Evolutionary conservation across 2,888 invertebrate genomes (phyloP).

Genomic region (Antitype chi): DNA sequence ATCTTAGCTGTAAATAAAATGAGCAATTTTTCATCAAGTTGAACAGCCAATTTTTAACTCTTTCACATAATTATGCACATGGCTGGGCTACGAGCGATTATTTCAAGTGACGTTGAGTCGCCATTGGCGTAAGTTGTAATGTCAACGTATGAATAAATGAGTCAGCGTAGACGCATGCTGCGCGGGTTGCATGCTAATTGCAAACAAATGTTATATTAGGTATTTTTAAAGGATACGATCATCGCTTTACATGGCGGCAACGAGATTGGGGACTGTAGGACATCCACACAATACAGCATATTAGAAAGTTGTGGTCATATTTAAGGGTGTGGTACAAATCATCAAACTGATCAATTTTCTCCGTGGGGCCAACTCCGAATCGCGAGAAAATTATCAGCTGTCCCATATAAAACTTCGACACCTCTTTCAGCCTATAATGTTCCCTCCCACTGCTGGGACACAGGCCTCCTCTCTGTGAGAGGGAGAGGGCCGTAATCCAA

Average conservation of each 20-base stretch:
- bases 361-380: neutral
- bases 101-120: constrained; percentile 62
- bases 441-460: too few species aligned
- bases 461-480: too few species aligned
- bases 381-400: neutral
- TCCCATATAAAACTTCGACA: neutral
- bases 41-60: constrained; percentile 23
- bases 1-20: constrained; percentile 19
- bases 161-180: constrained; percentile 62
- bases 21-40: neutral
- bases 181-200: constrained; percentile 65
- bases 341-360: neutral
- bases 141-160: constrained; percentile 68
- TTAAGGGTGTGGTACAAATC: neutral
- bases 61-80: constrained; percentile 34
- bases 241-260: constrained; percentile 56
- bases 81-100: constrained; percentile 24
- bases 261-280: constrained; percentile 48
- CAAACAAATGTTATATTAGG: constrained; percentile 53
- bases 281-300: constrained; percentile 20
- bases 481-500: too few species aligned
- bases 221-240: constrained; percentile 61
- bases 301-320: neutral
- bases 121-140: constrained; percentile 67
- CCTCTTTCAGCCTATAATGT: too few species aligned